phyloP scores from a whole-genome alignment of 2,797 vertebrate genomes.

The Ctenopoma multispine region DNA sequence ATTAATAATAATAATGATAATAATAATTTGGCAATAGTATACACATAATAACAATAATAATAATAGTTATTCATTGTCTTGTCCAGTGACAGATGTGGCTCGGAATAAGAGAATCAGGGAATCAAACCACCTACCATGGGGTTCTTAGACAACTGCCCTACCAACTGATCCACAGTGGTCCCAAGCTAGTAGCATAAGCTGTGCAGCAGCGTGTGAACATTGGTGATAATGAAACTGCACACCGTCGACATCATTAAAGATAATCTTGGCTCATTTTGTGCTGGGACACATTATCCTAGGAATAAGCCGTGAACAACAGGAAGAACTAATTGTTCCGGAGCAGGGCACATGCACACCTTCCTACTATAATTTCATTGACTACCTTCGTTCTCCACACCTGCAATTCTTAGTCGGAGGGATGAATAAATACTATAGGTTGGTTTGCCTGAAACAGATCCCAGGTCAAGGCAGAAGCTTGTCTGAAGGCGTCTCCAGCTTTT shows the following conservation, averaged over 20 bases:
- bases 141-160: too few species aligned
- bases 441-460: slow-evolving; percentile 61
- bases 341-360: slow-evolving; percentile 48
- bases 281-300: slow-evolving; percentile 67
- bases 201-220: slow-evolving; percentile 66
- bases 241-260: slow-evolving; percentile 76
- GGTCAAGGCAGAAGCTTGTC: slow-evolving; percentile 80
- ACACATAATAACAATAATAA: too few species aligned
- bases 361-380: slow-evolving; percentile 27
- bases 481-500: slow-evolving; percentile 81
- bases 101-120: too few species aligned
- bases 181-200: slow-evolving; percentile 57
- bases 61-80: too few species aligned
- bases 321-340: slow-evolving; percentile 46
- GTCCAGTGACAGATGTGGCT: too few species aligned
- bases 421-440: slow-evolving; percentile 37
- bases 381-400: slow-evolving; percentile 28
- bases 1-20: too few species aligned
- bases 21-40: too few species aligned
- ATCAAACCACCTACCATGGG: too few species aligned
- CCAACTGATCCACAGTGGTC: too few species aligned
- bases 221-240: slow-evolving; percentile 75
- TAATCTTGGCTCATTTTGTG: slow-evolving; percentile 77
- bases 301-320: slow-evolving; percentile 58
- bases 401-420: slow-evolving; percentile 36